Evolutionary conservation across 2,888 invertebrate genomes (phyloP).

Genomic region (Andrena fulva): DNA sequence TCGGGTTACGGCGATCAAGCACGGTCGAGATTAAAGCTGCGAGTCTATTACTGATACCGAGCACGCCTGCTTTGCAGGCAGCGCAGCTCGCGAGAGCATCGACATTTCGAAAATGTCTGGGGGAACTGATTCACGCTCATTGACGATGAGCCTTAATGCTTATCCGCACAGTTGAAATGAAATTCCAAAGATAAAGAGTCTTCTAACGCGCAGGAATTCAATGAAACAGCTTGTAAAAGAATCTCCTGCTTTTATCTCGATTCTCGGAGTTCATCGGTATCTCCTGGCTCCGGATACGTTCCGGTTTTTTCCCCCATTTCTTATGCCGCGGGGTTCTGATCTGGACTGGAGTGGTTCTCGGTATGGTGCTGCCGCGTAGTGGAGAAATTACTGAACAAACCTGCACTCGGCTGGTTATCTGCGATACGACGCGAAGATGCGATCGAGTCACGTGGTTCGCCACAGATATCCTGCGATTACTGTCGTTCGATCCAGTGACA

Average conservation of each 20-base stretch:
- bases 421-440: slow-evolving; percentile 10
- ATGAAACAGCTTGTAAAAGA: not conserved
- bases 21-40: slow-evolving; percentile 53
- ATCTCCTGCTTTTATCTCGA: not conserved
- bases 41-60: slow-evolving; percentile 7
- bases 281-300: not conserved
- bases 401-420: slow-evolving; percentile 35
- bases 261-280: not conserved
- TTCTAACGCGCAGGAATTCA: not conserved
- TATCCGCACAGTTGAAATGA: not conserved
- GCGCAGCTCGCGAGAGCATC: not conserved
- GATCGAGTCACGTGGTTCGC: not conserved
- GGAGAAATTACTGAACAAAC: slow-evolving; percentile 23
- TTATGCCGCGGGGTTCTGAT: slow-evolving; percentile 55
- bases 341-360: slow-evolving; percentile 33
- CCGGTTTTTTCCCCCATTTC: not conserved
- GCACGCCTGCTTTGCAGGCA: slow-evolving; percentile 12
- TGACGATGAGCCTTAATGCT: too few relatives aligned
- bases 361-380: slow-evolving; percentile 63
- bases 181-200: not conserved
- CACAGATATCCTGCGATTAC: too few relatives aligned
- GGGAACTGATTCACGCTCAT: not conserved
- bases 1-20: slow-evolving; percentile 68
- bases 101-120: not conserved
- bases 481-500: too few relatives aligned